Percentiles rank a stretch among this genome's conserved stretches.
phyloP scores from a whole-genome alignment of 2,797 vertebrate genomes.

The Philypnodon macrostomus region DNA sequence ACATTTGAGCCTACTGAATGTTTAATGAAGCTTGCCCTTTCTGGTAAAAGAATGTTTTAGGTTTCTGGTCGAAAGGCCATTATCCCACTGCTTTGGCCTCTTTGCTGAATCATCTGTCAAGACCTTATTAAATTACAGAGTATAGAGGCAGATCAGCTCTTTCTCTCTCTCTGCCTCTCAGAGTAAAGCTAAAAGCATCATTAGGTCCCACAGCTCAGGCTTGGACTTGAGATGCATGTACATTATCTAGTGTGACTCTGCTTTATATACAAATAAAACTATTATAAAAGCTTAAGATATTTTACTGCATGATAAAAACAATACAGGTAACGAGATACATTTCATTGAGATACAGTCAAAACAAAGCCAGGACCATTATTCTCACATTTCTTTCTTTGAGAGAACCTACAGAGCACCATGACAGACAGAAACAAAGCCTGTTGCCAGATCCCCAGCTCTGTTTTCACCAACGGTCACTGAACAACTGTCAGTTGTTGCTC shows the following conservation, averaged over 20 bases:
- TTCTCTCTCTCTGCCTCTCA: constrained; percentile 10
- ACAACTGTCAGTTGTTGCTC: constrained; percentile 27
- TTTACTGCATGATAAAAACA: no score
- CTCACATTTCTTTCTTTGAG: constrained; percentile 17
- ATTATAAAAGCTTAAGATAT: no score
- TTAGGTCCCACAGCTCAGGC: constrained; percentile 15
- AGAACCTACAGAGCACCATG: constrained; percentile 17
- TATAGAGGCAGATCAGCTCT: constrained; percentile 30
- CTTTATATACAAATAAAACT: no score
- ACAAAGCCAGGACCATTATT: background rate
- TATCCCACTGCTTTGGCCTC: constrained; percentile 1
- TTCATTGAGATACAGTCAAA: background rate
- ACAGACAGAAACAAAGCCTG: constrained; percentile 16
- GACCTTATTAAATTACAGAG: constrained; percentile 46
- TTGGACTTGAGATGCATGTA: constrained; percentile 18
- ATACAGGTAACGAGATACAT: no score
- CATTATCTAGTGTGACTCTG: constrained; percentile 18
- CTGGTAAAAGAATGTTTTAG: background rate
- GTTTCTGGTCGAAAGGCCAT: background rate
- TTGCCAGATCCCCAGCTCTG: constrained; percentile 16
- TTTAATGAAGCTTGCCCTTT: background rate
- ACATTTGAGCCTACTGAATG: background rate
- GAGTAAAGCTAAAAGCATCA: constrained; percentile 32
- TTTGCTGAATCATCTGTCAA: constrained; percentile 31
- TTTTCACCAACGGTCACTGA: constrained; percentile 17